These are phyloP conservation scores for Diploptera punctata DNA, from an alignment of 2,888 invertebrate genomes.

Conservation along the genomic window DNA sequence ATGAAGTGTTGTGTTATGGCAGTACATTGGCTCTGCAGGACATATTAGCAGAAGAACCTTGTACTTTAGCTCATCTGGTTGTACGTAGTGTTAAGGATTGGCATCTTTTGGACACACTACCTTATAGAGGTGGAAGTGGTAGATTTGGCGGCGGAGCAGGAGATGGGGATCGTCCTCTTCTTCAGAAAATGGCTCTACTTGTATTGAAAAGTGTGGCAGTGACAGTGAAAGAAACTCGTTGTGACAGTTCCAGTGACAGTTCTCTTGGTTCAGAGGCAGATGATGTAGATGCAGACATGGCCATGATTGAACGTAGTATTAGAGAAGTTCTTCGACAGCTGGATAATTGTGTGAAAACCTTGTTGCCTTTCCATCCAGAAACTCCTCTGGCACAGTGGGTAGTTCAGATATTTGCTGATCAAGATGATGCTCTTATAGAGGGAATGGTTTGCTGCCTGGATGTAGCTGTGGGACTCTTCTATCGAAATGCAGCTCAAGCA, in stretches of 20 bases:
- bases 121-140: constrained; percentile 56
- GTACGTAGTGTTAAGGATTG: constrained; percentile 87
- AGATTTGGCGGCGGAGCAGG: constrained; percentile 59
- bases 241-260: constrained; percentile 81
- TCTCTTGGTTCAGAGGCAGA: constrained; percentile 85
- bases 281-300: constrained; percentile 89
- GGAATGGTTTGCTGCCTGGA: constrained; percentile 92
- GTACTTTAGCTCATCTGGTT: constrained; percentile 83
- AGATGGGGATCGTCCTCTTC: constrained; percentile 74
- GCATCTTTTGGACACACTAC: constrained; percentile 68
- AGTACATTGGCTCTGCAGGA: constrained; percentile 90
- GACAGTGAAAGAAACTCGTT: constrained; percentile 87
- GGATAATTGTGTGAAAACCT: constrained; percentile 80
- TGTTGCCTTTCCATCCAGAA: constrained; percentile 86
- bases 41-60: constrained; percentile 86
- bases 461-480: constrained; percentile 84
- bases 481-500: constrained; percentile 75
- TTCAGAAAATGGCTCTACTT: constrained; percentile 86
- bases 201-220: constrained; percentile 89
- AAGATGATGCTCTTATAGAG: constrained; percentile 90
- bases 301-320: constrained; percentile 84
- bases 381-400: constrained; percentile 88
- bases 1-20: constrained; percentile 90
- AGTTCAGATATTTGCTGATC: constrained; percentile 87
- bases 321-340: constrained; percentile 82